A percentile compares a stretch with the other conserved stretches of the same genome.
Conservation (phyloP, 2,113 vertebrate species). For the Oncorhynchus clarkii region DNA sequence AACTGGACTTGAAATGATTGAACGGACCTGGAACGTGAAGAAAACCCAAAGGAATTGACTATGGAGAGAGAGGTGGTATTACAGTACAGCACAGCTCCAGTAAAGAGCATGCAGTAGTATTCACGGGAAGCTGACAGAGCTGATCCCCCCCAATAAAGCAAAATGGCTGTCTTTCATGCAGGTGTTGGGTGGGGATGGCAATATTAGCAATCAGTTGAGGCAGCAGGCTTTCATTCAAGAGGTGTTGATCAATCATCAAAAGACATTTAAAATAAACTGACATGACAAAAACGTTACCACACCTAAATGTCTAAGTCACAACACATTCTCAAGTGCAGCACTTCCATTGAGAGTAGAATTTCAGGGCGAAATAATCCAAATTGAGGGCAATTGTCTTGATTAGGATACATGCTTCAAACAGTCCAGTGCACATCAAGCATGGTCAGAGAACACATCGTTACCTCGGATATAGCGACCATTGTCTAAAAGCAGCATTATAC, state of each 20-base stretch:
- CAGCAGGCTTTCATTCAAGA: slow-evolving; percentile 6
- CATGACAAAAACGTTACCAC: slow-evolving; percentile 2
- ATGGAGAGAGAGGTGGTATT: background rate
- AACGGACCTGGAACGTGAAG: slow-evolving; percentile 80
- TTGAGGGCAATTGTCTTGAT: slow-evolving; percentile 37
- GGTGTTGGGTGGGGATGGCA: slow-evolving; percentile 15
- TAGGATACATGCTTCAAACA: slow-evolving; percentile 75
- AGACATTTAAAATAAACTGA: background rate
- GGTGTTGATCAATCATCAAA: background rate
- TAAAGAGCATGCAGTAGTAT: background rate
- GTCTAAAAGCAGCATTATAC: slow-evolving; percentile 80
- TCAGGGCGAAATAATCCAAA: slow-evolving; percentile 15
- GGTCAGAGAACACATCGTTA: slow-evolving; percentile 60
- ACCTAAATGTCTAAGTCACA: background rate
- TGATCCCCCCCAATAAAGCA: background rate
- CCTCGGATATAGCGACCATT: slow-evolving; percentile 86
- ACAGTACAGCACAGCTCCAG: background rate
- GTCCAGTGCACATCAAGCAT: slow-evolving; percentile 56
- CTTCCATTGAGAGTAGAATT: slow-evolving; percentile 22
- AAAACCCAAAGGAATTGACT: background rate
- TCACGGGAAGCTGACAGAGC: background rate
- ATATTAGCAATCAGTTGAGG: slow-evolving; percentile 5
- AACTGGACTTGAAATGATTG: slow-evolving; percentile 95
- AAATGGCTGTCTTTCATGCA: slow-evolving; percentile 25
- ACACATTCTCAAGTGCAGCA: slow-evolving; percentile 23